Percentiles rank a stretch among this genome's conserved stretches.
Conservation (phyloP, 1,140 invertebrate species). For the Bursaphelenchus mucronatus region DNA sequence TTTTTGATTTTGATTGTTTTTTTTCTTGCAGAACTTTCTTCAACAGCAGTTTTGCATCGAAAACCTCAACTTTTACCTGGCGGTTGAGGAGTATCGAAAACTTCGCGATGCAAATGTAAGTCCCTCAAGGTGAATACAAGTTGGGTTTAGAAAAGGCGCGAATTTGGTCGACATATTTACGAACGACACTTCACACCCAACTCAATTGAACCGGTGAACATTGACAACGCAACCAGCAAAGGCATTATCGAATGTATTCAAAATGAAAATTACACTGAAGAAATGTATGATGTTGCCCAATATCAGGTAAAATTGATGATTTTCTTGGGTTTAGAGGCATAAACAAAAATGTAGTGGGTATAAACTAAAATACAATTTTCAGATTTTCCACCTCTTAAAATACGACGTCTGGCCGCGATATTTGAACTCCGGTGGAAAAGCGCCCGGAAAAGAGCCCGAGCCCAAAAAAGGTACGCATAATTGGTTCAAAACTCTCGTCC, state of each 20-base stretch:
- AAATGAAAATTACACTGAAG: slow-evolving; percentile 37
- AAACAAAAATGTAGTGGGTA: neutral
- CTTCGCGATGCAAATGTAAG: slow-evolving; percentile 40
- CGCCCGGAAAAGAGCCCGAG: slow-evolving; percentile 23
- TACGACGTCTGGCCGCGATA: slow-evolving; percentile 60
- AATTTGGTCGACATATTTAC: slow-evolving; percentile 48
- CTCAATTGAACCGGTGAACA: slow-evolving; percentile 56
- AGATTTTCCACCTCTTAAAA: slow-evolving; percentile 57
- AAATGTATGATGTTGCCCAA: slow-evolving; percentile 57
- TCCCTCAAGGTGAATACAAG: slow-evolving; percentile 1
- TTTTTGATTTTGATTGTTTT: neutral
- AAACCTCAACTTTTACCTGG: slow-evolving; percentile 59
- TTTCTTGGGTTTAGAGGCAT: neutral
- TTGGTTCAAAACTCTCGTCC: too few species aligned
- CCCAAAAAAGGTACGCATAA: slow-evolving; percentile 16
- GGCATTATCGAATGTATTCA: slow-evolving; percentile 47
- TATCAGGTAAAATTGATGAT: slow-evolving; percentile 41
- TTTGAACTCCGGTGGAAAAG: slow-evolving; percentile 48
- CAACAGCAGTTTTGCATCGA: slow-evolving; percentile 59
- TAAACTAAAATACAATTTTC: neutral
- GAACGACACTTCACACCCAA: slow-evolving; percentile 58
- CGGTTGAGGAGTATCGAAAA: slow-evolving; percentile 55
- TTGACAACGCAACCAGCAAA: slow-evolving; percentile 57
- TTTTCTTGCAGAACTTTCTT: slow-evolving; percentile 47
- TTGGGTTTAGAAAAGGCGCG: slow-evolving; percentile 41